Base-by-base conservation (phyloP, 2,113 vertebrate genomes). In the Siniperca chuatsi region DNA sequence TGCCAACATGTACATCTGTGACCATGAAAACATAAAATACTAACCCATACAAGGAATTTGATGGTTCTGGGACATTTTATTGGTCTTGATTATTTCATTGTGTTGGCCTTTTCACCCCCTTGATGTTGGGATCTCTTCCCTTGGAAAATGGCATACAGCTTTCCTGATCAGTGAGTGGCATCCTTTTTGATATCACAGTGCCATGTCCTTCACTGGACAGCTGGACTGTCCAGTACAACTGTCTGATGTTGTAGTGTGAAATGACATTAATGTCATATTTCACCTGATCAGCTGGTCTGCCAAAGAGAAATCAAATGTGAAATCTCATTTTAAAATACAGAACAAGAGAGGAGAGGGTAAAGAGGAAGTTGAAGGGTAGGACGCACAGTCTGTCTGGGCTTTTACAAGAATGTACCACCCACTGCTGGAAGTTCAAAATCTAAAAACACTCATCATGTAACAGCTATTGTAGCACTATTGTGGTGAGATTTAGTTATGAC, bases 381-480 rank as follows among this genome's bases (percentile, higher is more conserved):
- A 81, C 21, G 40, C 50, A 67, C 23, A 68, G 12, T 81, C 66
- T 72, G 21, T 72, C 75, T 85, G 64, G 65, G 79, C 37, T 75
- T 77, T 86, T 64, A 67, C 21, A 88, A 82, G 37, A 71, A 76
- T 11, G 11, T 12, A 79, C 66, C 75, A 74, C 73, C 77, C 57
- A 77, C 79, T 66, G 72, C 62, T 75, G 55, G 68, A 85, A 72
- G 44, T 57, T 81, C 73, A 82, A 25, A 29, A 62, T 74, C 65
- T 64, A 70, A 52, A 85, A 62, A 81, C 77, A 58, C 33, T 46
- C 25, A 50, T 52, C 54, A 68, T 48, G 15, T 72, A 73, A 72
- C 37, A 67, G 57, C 64, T 48, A 69, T 11, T 60, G 76, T 44
- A 15, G 60, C 40, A 25, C 21, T 16, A 29, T 29, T 29, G 12